These are phyloP conservation scores for Schmidtea mediterranea DNA, from an alignment of 1,140 invertebrate species.

Conservation along the genomic window DNA sequence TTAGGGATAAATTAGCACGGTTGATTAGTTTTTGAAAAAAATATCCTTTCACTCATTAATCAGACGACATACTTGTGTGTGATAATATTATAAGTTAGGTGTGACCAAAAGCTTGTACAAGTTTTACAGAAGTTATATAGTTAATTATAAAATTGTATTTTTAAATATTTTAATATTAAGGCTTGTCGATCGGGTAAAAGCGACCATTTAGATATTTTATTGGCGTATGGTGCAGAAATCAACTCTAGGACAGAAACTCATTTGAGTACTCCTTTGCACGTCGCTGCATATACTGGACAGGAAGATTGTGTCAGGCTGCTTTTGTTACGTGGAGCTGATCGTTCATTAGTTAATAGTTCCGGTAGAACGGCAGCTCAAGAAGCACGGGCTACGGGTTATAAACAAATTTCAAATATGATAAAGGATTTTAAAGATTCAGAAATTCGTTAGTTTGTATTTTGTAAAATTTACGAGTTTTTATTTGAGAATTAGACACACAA, in stretches of 20 bases:
- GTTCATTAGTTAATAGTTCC: slow-evolving; percentile 63
- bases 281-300: slow-evolving; percentile 78
- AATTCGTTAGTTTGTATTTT: no score
- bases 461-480: no score
- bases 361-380: slow-evolving; percentile 85
- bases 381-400: slow-evolving; percentile 70
- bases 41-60: no score
- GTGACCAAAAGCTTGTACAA: no score
- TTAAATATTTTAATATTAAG: slow-evolving; percentile 35
- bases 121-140: no score
- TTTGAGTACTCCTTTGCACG: slow-evolving; percentile 64
- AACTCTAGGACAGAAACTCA: slow-evolving; percentile 74
- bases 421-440: slow-evolving; percentile 44
- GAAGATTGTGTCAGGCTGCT: slow-evolving; percentile 51
- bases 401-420: slow-evolving; percentile 70
- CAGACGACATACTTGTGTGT: no score
- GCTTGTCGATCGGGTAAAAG: slow-evolving; percentile 81
- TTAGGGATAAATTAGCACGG: no score
- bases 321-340: slow-evolving; percentile 64
- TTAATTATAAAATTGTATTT: no score
- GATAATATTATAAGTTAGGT: no score
- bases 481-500: no score
- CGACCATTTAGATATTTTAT: slow-evolving; percentile 71
- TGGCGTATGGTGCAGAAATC: slow-evolving; percentile 68
- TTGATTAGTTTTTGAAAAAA: no score